Percentiles rank a stretch among this genome's conserved stretches.
Evolutionary conservation across 2,888 invertebrate genomes (phyloP).

Genomic region (Thymelicus acteon): DNA sequence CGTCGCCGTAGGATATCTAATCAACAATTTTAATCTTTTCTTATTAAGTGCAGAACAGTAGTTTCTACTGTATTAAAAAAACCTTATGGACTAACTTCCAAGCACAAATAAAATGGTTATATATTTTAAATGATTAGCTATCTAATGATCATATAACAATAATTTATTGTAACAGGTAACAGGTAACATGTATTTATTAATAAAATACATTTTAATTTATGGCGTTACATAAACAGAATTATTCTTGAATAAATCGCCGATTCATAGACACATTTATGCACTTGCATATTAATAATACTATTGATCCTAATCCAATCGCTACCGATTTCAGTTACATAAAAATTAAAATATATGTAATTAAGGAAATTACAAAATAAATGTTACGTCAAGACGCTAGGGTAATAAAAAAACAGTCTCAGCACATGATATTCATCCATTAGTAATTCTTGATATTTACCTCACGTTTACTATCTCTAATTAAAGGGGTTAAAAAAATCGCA

Average conservation of each 20-base stretch:
- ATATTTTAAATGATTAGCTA: background rate
- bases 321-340: background rate
- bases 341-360: background rate
- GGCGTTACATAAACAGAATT: background rate
- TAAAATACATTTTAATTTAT: too few relatives aligned
- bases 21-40: too few relatives aligned
- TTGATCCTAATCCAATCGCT: background rate
- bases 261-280: background rate
- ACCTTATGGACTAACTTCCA: too few relatives aligned
- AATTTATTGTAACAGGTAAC: too few relatives aligned
- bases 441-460: conserved; percentile 26
- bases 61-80: too few relatives aligned
- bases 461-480: conserved; percentile 36
- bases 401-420: too few relatives aligned
- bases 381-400: background rate
- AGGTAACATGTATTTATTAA: too few relatives aligned
- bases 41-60: too few relatives aligned
- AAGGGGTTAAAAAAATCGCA: conserved; percentile 37
- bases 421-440: background rate
- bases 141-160: background rate
- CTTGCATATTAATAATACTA: background rate
- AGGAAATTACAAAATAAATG: background rate
- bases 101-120: background rate
- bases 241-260: background rate
- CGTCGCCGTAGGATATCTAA: too few relatives aligned